A percentile compares a stretch with the other conserved stretches of the same genome.
phyloP scores from a whole-genome alignment of 2,888 invertebrate species.

The Exocentrus adspersus region DNA sequence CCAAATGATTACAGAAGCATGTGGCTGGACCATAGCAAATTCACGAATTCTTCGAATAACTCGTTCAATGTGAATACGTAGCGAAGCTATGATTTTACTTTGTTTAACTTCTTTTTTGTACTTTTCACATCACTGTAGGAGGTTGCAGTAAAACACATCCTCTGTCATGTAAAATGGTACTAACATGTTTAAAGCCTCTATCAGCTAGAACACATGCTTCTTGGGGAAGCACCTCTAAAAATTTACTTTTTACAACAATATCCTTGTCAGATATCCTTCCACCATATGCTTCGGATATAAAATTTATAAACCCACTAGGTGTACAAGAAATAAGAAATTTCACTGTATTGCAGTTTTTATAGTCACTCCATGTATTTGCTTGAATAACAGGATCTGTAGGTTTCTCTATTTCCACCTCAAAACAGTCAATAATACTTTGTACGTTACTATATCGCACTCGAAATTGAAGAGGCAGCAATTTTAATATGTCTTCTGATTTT shows the following conservation, averaged over 20 bases:
- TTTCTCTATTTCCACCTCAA: not conserved
- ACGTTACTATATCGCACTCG: not conserved
- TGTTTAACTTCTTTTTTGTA: slow-evolving; percentile 12
- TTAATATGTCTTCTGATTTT: not conserved
- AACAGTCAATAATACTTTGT: slow-evolving; percentile 2
- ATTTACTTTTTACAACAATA: not conserved
- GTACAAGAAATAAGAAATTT: slow-evolving; percentile 26
- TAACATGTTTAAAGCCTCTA: not conserved
- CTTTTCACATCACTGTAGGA: not conserved
- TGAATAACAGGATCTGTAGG: not conserved
- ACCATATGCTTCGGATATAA: slow-evolving; percentile 7
- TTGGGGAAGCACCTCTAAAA: not conserved
- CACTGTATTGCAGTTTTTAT: not conserved
- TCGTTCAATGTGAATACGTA: slow-evolving; percentile 29
- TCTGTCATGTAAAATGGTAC: not conserved
- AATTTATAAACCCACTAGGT: slow-evolving; percentile 24
- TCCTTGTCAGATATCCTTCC: not conserved
- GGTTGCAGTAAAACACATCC: not conserved
- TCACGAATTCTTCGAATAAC: slow-evolving; percentile 29
- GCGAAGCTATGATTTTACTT: slow-evolving; percentile 23
- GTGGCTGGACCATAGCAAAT: slow-evolving; percentile 20
- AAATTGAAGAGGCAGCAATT: not conserved
- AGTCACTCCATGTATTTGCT: not conserved
- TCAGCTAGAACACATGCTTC: not conserved
- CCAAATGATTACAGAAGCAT: slow-evolving; percentile 2